A percentile compares a stretch with the other conserved stretches of the same genome.
Conservation (phyloP, 2,113 vertebrate species). For the Symphodus melops region DNA sequence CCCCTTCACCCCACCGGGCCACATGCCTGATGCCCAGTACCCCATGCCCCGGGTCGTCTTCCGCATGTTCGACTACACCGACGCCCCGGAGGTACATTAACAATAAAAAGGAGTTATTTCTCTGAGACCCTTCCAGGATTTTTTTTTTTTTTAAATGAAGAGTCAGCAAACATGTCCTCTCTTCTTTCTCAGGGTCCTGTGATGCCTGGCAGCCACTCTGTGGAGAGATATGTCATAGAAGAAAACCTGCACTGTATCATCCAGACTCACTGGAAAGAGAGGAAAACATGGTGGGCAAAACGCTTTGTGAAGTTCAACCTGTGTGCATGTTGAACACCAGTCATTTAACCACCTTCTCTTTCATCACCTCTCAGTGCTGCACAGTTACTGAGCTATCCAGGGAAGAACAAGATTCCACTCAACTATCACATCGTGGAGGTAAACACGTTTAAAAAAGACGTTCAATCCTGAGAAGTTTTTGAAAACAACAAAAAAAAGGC, state of each 20-base stretch:
- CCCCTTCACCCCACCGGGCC: constrained; percentile 95
- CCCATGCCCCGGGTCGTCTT: constrained; percentile 94
- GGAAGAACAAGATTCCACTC: constrained; percentile 97
- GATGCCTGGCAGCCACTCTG: constrained; percentile 98
- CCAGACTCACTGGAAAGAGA: constrained; percentile 96
- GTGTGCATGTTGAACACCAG: neutral
- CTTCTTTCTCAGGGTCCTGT: constrained; percentile 89
- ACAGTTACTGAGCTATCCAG: constrained; percentile 96
- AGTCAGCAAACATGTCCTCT: neutral
- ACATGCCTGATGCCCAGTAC: constrained; percentile 91
- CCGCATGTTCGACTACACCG: constrained; percentile 98
- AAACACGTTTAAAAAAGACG: neutral
- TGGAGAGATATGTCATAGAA: constrained; percentile 97
- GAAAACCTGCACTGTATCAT: constrained; percentile 98
- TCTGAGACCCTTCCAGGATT: neutral
- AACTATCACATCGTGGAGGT: constrained; percentile 99
- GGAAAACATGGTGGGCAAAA: constrained; percentile 91
- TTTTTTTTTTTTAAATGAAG: too few relatives aligned
- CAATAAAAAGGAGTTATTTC: neutral
- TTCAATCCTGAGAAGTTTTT: neutral
- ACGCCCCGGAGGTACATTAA: constrained; percentile 89
- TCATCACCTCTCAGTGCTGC: constrained; percentile 87
- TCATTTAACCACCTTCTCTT: neutral
- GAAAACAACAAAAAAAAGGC: too few relatives aligned
- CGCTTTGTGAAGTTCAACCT: too few relatives aligned